Base-by-base conservation (phyloP, 2,113 vertebrate genomes). In the Beaufortia kweichowensis region DNA sequence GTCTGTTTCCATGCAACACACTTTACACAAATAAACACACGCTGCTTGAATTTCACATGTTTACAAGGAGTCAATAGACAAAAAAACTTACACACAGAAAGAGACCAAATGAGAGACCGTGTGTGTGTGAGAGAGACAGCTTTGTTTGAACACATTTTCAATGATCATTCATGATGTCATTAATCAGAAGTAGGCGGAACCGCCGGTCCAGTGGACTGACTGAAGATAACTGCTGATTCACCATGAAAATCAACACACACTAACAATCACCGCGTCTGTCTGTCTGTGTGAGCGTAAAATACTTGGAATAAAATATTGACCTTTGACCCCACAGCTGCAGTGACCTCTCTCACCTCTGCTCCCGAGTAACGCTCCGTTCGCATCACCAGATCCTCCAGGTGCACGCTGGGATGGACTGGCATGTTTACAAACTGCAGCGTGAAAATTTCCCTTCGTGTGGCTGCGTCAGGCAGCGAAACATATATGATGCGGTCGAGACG, bases 401-500 rank as follows among this genome's bases (percentile, higher is more conserved):
- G 89, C 67, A 99, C 89, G 0, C 92, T 90, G 1, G 85, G 65
- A 8, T 88, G 84, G 24, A 96, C 72, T 0, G 97, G 96, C 95
- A 96, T 96, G 35, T 88, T 88, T 46, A 78, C 84, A 77, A 98
- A 95, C 81, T 92, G 93, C n/a, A 98, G 89, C 3, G 81, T 87
- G 81, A 99, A 94, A 75, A 99, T 96, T 76, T 97, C 94, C 53
- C 19, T 82, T 0, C 97, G 91, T 11, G 97, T 96, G 14, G 91
- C 86, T 61, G 88, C 89, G 28, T 98, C 96, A 0, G 97, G 97
- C 77, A 99, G 90, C 0, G 97, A 97, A 50, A 98, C 94, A 0
- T 94, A 98, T 83, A 99, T 91, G 59, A 98, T 94, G 26, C 96
- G 93, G 84, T 99, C 97, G 63, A 99, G 94, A 76, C 97, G 91